Base-by-base conservation (phyloP, 2,797 vertebrate genomes). In the Caiman crocodilus region DNA sequence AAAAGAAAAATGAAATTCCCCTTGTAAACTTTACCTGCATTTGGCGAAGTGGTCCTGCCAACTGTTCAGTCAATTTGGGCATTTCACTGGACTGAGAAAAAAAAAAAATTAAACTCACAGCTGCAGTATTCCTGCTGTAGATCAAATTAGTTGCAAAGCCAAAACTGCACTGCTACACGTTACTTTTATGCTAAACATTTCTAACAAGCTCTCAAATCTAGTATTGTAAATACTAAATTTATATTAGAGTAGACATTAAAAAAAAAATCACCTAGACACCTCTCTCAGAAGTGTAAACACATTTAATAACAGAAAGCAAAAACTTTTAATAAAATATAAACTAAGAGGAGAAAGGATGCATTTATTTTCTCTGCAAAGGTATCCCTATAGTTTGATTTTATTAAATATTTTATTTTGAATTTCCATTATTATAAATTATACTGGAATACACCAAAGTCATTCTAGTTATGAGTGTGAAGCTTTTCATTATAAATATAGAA, bases 41-140 rank as follows among this genome's bases (percentile, higher is more conserved):
- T 93, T 99, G 99, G 76, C 99, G 98, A 85, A 99, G 98, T 0
- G 99, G 99, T 67, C 99, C 99, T 4, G 99, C 99, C 42, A 99
- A 97, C 28, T 99, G 99, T 92, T 99, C 99, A 0, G 99, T 99
- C 93, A 99, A 94, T 90, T 99, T 99, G 17, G 99, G 99, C 99
- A 99, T 99, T 98, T 99, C 99, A 55, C 97, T 99, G 79, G 99
- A 99, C 99, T 99, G 96, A 7, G 97, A 96, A 82, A 95, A 89
- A 95, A 89, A 95, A 42, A 63, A 87, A 11, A 60, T 35, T 26
- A 85, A 78, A 57, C 85, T 23, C 17, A 63, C 12, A 89, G 65
- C 50, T 3, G 4, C 1, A 3, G 11, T 5, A 26, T 16, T 30
- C 79, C 86, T 82, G 9, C 16, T 73, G 5, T 85, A 32, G 28